A percentile compares a stretch with the other conserved stretches of the same genome.
phyloP scores from a whole-genome alignment of 2,888 invertebrate genomes.

The Morpho achilles region DNA sequence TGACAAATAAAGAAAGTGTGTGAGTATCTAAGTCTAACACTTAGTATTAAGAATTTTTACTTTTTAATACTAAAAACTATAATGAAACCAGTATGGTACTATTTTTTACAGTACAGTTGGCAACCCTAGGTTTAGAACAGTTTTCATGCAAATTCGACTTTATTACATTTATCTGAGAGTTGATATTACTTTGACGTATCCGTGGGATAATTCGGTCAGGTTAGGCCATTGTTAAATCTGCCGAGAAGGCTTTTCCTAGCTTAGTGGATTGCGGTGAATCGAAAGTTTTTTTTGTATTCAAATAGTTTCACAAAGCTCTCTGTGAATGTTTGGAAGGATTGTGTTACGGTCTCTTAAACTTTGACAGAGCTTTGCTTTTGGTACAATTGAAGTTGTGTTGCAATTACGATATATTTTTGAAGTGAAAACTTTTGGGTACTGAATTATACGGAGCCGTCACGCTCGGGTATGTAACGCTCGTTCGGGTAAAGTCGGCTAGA shows the following conservation, averaged over 20 bases:
- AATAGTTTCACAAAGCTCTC: constrained; percentile 18
- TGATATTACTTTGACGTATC: neutral
- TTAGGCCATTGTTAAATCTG: constrained; percentile 28
- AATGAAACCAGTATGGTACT: too few species aligned
- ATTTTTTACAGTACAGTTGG: too few species aligned
- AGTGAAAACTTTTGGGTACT: too few species aligned
- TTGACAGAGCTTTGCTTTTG: constrained; percentile 9
- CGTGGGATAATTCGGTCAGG: constrained; percentile 4
- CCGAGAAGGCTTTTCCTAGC: constrained; percentile 26
- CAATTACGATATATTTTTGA: too few species aligned
- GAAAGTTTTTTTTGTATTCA: constrained; percentile 24
- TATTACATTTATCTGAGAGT: neutral
- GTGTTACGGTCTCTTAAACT: constrained; percentile 17
- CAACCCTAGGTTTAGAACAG: neutral
- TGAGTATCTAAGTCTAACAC: too few species aligned
- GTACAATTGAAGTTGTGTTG: neutral
- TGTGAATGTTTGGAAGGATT: constrained; percentile 13
- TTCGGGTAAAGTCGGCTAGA: too few species aligned
- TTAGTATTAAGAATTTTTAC: too few species aligned
- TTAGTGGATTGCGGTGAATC: constrained; percentile 27
- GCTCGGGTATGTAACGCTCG: too few species aligned
- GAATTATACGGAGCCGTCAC: too few species aligned
- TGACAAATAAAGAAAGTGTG: too few species aligned
- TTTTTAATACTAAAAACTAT: too few species aligned
- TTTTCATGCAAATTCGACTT: neutral